phyloP scores from a whole-genome alignment of 92 coral and sea anemone species.

The Meandrina meandrites region DNA sequence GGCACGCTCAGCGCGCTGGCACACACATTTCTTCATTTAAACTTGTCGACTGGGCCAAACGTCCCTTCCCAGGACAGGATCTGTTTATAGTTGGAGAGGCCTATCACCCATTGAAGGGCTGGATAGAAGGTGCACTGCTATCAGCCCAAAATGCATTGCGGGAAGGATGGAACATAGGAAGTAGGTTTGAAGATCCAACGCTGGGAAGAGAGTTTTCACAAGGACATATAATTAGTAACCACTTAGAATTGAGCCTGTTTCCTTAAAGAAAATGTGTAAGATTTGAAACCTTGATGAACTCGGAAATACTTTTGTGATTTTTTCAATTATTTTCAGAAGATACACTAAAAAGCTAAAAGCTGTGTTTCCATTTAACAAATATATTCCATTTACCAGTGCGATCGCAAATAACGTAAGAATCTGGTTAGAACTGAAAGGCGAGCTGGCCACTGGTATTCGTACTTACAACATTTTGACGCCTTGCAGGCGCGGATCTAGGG shows the following conservation, averaged over 20 bases:
- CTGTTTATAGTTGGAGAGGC: constrained; percentile 72
- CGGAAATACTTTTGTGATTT: no score
- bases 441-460: no score
- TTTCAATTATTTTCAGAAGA: no score
- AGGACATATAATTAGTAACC: background rate
- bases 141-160: constrained; percentile 59
- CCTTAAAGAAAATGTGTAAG: background rate
- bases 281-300: no score
- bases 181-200: background rate
- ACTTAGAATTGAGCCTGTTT: background rate
- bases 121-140: constrained; percentile 67
- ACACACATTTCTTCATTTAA: constrained; percentile 53
- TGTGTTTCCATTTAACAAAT: no score
- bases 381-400: no score
- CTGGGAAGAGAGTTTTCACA: background rate
- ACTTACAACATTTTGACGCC: no score
- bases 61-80: constrained; percentile 60
- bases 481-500: no score
- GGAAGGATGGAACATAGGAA: constrained; percentile 62
- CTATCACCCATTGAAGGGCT: constrained; percentile 57
- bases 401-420: no score
- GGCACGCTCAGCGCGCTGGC: constrained; percentile 71
- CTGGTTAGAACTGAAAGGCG: no score
- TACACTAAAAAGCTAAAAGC: no score
- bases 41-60: constrained; percentile 67